These are phyloP conservation scores for Drosophila teissieri DNA, from an alignment of 1,140 invertebrate species.

Conservation along the genomic window DNA sequence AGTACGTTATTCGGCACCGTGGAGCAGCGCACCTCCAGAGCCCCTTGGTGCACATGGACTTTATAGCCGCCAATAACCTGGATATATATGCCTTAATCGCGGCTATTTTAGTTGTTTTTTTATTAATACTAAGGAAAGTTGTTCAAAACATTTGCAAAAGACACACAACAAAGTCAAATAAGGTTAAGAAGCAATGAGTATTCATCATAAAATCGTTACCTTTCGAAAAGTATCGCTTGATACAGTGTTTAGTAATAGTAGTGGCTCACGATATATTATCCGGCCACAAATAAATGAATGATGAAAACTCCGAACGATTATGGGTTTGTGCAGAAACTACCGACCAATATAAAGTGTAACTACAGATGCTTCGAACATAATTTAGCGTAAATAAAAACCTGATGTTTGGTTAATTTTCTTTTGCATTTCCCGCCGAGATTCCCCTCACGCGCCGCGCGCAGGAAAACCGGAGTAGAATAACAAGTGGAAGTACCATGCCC, in stretches of 20 bases:
- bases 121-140: neutral
- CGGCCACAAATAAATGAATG: neutral
- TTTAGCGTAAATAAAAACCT: conserved; percentile 51
- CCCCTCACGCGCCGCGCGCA: conserved; percentile 32
- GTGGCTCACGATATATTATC: too few relatives aligned
- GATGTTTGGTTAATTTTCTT: conserved; percentile 52
- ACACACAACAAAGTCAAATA: neutral
- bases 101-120: neutral
- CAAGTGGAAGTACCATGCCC: conserved; percentile 36
- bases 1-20: neutral
- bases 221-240: neutral
- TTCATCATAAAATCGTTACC: neutral
- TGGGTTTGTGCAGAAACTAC: conserved; percentile 23
- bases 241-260: too few relatives aligned
- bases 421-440: conserved; percentile 27
- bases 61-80: neutral
- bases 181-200: neutral
- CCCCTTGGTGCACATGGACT: conserved; percentile 1
- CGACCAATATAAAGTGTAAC: conserved; percentile 46
- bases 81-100: neutral
- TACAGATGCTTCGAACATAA: conserved; percentile 30
- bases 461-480: conserved; percentile 36
- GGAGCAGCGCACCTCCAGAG: conserved; percentile 1
- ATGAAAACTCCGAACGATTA: conserved; percentile 5
- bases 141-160: neutral